phyloP scores from a whole-genome alignment of 2,888 invertebrate genomes.

The Idaea biselata region DNA sequence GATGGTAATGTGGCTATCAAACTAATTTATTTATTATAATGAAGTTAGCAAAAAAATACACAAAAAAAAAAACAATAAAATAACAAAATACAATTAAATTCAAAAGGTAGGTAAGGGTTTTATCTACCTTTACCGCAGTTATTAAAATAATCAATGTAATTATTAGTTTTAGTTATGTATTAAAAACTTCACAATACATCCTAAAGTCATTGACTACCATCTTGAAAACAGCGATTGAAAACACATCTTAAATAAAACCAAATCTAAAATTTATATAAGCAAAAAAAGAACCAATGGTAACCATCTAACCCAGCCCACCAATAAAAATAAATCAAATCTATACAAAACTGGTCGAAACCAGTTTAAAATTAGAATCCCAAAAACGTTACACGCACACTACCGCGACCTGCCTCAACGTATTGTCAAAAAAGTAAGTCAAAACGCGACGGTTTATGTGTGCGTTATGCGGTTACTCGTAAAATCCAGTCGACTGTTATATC shows the following conservation, averaged over 20 bases:
- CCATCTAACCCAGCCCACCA: slow-evolving; percentile 30
- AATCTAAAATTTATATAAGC: slow-evolving; percentile 10
- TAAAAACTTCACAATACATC: too few relatives aligned
- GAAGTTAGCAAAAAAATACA: too few relatives aligned
- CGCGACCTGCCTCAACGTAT: slow-evolving; percentile 64
- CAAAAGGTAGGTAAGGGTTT: too few relatives aligned
- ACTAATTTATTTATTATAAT: too few relatives aligned
- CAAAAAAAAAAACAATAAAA: too few relatives aligned
- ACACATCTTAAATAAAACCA: slow-evolving; percentile 16
- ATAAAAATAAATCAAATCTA: slow-evolving; percentile 31
- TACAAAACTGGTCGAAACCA: slow-evolving; percentile 44
- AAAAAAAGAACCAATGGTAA: slow-evolving; percentile 20
- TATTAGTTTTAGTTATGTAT: neutral
- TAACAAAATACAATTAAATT: too few relatives aligned
- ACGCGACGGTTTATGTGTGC: slow-evolving; percentile 30
- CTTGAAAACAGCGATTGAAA: slow-evolving; percentile 5
- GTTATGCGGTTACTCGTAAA: neutral
- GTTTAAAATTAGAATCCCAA: slow-evolving; percentile 64
- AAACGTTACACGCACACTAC: slow-evolving; percentile 50
- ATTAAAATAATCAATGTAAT: neutral
- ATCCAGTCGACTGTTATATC: neutral
- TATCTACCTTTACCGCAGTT: too few relatives aligned
- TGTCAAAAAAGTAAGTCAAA: slow-evolving; percentile 32
- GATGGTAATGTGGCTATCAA: too few relatives aligned
- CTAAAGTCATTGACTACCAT: neutral